Base-by-base conservation (phyloP, 1,140 invertebrate genomes). In the Lanistes nyassanus region DNA sequence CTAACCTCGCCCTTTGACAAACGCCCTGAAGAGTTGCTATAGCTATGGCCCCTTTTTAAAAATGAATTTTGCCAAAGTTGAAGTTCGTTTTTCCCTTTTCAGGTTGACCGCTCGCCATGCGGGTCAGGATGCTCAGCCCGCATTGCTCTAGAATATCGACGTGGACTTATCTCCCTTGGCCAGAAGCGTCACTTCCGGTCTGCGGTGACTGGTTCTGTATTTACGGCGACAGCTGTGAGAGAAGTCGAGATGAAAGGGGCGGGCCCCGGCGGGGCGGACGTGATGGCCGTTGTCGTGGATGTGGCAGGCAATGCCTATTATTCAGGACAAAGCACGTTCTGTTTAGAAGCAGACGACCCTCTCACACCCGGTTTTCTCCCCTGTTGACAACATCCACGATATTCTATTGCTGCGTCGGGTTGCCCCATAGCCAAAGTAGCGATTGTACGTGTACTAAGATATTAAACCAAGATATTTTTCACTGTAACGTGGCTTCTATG, bases 71-170 rank as follows among this genome's bases (percentile, higher is more conserved):
- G n/a, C n/a, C n/a, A n/a, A n/a, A n/a, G n/a, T n/a, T n/a, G n/a
- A n/a, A n/a, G n/a, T n/a, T n/a, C n/a, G n/a, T n/a, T n/a, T 62
- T 70, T 16, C 72, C 64, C 37, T 71, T 75, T 80, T 6, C 80
- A 89, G 88, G 84, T 88, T 7, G 88, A 88, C 68, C 78, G 88
- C 55, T 83, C 85, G 34, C 88, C 88, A 2, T 84, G 82, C 68
- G 88, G 88, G 2, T 89, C 88, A 0, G 88, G 88, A 13, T 80
- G 81, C 0, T 82, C 86, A 4, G 86, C 87, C 21, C 80, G 88
- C 39, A 78, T 87, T 21, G 88, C 88, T 39, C 78, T 87, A n/a
- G 83, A 85, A 76, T 85, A 81, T 60, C 70, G 69, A 31, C 83
- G 80, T 64, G 77, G 81, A 21, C 75, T 77, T 36, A 77, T 88